Percentiles rank a stretch among this genome's conserved stretches.
phyloP scores from a whole-genome alignment of 2,797 vertebrate genomes.

The Coregonus suidteri region DNA sequence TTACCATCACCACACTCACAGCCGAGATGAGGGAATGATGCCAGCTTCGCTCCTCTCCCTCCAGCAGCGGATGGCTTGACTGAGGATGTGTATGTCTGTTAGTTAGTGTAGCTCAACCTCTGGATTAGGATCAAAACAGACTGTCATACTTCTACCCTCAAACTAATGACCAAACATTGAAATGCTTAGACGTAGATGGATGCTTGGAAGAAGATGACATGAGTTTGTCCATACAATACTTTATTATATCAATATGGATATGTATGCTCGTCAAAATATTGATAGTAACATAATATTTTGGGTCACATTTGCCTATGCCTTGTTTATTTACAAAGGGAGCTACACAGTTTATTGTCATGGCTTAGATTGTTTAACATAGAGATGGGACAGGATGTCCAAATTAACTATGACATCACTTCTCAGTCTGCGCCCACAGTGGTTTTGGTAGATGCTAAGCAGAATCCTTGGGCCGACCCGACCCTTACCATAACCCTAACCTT shows the following conservation, averaged over 20 bases:
- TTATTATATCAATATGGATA: background rate
- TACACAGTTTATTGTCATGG: conserved; percentile 30
- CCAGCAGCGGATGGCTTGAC: conserved; percentile 35
- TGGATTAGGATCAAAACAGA: conserved; percentile 23
- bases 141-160: background rate
- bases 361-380: conserved; percentile 23
- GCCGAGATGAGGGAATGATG: background rate
- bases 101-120: conserved; percentile 21
- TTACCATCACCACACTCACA: too few relatives aligned
- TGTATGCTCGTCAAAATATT: background rate
- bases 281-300: background rate
- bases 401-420: conserved; percentile 26
- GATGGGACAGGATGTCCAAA: too few relatives aligned
- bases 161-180: background rate
- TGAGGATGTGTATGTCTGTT: conserved; percentile 31
- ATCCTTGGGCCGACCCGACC: too few relatives aligned
- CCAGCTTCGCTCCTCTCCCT: conserved; percentile 22
- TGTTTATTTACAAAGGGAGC: conserved; percentile 37
- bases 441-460: background rate
- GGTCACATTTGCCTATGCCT: conserved; percentile 6
- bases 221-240: background rate
- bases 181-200: background rate
- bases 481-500: too few relatives aligned
- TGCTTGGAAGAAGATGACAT: background rate
- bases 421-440: conserved; percentile 10